phyloP scores from a whole-genome alignment of 1,140 invertebrate species.

The Sitodiplosis mosellana region DNA sequence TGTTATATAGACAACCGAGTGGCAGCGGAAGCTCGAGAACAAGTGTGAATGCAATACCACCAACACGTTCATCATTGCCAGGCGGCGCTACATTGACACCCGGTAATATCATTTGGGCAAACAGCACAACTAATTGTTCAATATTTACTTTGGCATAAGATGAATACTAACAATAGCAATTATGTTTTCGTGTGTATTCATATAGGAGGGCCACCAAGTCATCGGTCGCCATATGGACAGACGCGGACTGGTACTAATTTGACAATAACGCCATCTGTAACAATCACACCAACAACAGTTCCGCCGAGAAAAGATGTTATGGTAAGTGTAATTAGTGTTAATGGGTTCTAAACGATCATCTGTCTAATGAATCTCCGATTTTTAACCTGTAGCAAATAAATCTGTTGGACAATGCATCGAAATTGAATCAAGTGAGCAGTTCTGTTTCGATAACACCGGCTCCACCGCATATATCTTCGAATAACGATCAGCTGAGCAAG shows the following conservation, averaged over 20 bases:
- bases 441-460: slow-evolving; percentile 25
- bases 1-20: background rate
- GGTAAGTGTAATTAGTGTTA: slow-evolving; percentile 26
- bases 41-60: slow-evolving; percentile 14
- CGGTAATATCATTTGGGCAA: slow-evolving; percentile 12
- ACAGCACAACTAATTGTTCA: background rate
- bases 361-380: background rate
- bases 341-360: background rate
- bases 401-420: too few relatives aligned
- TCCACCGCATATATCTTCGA: slow-evolving; percentile 8
- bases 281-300: slow-evolving; percentile 46
- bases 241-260: slow-evolving; percentile 26
- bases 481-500: background rate
- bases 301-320: slow-evolving; percentile 31
- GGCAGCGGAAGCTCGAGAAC: background rate
- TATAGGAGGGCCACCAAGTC: slow-evolving; percentile 6
- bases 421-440: slow-evolving; percentile 15
- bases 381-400: too few relatives aligned
- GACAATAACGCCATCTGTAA: slow-evolving; percentile 43
- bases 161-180: slow-evolving; percentile 16
- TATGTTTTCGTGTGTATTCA: background rate
- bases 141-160: background rate
- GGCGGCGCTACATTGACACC: slow-evolving; percentile 36
- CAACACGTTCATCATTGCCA: slow-evolving; percentile 26
- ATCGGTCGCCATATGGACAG: slow-evolving; percentile 15